A percentile compares a stretch with the other conserved stretches of the same genome.
Evolutionary conservation across 2,113 vertebrate species (phyloP).

Genomic region (Mola mola): DNA sequence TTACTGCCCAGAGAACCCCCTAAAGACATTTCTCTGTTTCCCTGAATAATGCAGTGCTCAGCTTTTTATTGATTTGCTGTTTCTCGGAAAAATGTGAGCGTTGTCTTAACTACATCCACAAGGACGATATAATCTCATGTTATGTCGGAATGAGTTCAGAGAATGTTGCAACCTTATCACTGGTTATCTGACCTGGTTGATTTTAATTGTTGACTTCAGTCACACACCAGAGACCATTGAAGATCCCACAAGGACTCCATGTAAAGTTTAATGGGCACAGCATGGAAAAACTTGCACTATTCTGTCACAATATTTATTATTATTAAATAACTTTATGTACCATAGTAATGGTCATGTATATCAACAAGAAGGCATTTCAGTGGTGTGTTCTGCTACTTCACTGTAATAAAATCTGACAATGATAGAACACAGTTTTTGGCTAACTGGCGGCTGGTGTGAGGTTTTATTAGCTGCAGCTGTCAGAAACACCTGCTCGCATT

Average conservation of each 20-base stretch:
- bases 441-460: constrained; percentile 17
- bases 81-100: not conserved
- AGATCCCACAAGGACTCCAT: too few relatives aligned
- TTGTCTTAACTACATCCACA: not conserved
- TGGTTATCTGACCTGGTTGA: too few relatives aligned
- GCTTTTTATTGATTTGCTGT: not conserved
- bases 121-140: too few relatives aligned
- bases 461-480: constrained; percentile 67
- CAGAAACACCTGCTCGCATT: constrained; percentile 57
- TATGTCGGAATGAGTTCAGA: too few relatives aligned
- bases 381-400: not conserved
- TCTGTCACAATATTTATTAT: too few relatives aligned
- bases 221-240: too few relatives aligned
- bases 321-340: too few relatives aligned
- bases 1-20: not conserved
- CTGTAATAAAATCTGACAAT: not conserved
- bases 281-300: too few relatives aligned
- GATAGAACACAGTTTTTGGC: constrained; percentile 20
- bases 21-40: not conserved
- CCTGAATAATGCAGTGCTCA: not conserved
- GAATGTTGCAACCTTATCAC: too few relatives aligned
- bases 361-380: not conserved
- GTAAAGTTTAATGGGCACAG: too few relatives aligned
- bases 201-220: constrained; percentile 1
- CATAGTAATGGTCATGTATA: too few relatives aligned